Base-by-base conservation (phyloP, 2,113 vertebrate genomes). In the Vulpes lagopus region DNA sequence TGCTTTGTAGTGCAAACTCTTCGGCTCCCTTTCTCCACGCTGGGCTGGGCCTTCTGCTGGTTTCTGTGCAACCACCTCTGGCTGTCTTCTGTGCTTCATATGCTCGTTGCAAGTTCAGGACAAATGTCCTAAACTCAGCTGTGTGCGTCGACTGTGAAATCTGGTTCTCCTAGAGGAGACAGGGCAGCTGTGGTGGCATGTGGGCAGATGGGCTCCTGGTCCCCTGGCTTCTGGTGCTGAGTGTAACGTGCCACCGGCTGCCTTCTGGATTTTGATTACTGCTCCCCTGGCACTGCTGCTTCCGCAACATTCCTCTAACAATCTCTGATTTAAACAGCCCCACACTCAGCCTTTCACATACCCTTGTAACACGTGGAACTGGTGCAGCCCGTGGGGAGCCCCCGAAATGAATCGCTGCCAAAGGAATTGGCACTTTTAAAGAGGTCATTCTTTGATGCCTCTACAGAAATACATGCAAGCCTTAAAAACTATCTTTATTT, bases 211-310 rank as follows among this genome's bases (percentile, higher is more conserved):
- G 73, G 69, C 83, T 97, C 78, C 27, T 38, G 95, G 96, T 92
- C 96, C 79, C 98, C 95, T 95, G 98, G 97, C 96, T 98, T 98
- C 92, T 93, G 76, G 87, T 96, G 91, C 25, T 96, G n/a, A 65
- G 80, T 85, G 80, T 97, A 96, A 97, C 38, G 59, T 82, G 97
- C 59, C 90, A 87, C 94, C 10, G 0, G 62, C 96, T 98, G 97
- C 94, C 96, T 98, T 94, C 94, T 97, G 94, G 84, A 95, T 93
- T 97, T 97, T 97, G 96, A 64, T 89, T 55, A 60, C 84, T 78
- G 97, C 73, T 92, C 95, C 96, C 74, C 5, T 2, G 11, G 91
- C 59, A 38, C 94, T 78, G 94, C 22, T 76, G 79, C 85, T 90
- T 97, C 83, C 81, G 95, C 96, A 95, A 74, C 91, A 76, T 82